A percentile compares a stretch with the other conserved stretches of the same genome.
Evolutionary conservation across 2,113 vertebrate genomes (phyloP).

Genomic region (Trogon melanurus): DNA sequence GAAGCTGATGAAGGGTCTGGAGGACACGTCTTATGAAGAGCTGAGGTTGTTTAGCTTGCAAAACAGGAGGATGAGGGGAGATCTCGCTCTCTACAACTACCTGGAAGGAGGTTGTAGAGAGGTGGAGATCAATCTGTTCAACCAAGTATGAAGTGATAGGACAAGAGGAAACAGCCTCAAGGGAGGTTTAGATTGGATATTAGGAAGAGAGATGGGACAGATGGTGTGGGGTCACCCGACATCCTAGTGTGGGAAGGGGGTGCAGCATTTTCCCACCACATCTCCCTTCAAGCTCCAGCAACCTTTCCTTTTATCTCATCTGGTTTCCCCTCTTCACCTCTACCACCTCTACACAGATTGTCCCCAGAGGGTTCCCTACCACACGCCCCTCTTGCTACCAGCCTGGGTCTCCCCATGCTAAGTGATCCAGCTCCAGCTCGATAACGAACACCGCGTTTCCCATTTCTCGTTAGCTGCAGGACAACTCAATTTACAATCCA

Average conservation of each 20-base stretch:
- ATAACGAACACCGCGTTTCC: background rate
- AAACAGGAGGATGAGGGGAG: too few relatives aligned
- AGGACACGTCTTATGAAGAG: too few relatives aligned
- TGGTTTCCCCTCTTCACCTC: background rate
- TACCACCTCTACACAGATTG: background rate
- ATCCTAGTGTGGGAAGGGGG: background rate
- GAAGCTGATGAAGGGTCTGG: too few relatives aligned
- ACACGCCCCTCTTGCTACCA: background rate
- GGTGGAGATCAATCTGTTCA: too few relatives aligned
- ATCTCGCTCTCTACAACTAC: too few relatives aligned
- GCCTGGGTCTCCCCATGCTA: background rate
- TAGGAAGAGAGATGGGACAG: background rate
- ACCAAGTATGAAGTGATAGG: too few relatives aligned
- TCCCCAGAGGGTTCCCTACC: background rate
- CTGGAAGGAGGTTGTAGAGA: too few relatives aligned
- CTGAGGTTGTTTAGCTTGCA: too few relatives aligned
- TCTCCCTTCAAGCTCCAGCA: background rate
- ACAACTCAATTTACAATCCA: background rate
- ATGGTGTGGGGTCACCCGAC: background rate
- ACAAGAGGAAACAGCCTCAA: too few relatives aligned
- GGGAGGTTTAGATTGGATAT: too few relatives aligned
- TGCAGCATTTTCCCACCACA: background rate
- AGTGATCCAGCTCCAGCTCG: background rate
- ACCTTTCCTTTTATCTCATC: background rate
- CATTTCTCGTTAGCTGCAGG: fast-evolving